Base-by-base conservation (phyloP, 2,888 invertebrate species). In the Hedychridium roseum region DNA sequence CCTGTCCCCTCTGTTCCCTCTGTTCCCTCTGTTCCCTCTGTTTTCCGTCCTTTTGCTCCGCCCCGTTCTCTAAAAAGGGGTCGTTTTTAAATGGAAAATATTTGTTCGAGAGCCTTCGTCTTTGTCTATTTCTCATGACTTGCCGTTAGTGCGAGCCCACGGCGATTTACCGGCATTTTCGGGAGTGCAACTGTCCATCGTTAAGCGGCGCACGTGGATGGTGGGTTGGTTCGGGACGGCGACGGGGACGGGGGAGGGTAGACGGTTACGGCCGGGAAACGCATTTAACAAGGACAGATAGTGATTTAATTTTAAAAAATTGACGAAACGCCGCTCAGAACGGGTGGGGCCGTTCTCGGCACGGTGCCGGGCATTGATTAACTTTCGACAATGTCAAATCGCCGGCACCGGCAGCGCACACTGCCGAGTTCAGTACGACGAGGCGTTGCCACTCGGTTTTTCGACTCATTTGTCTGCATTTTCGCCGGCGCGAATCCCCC, bases 341-440 rank as follows among this genome's bases (percentile, higher is more conserved):
- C 62, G 54, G 56, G 53, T 43, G 54, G 53, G 48, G 21, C 21
- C 12, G 28, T 32, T 30, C 18, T 43, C 43, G 35, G 30, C 35
- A 15, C 35, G 43, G 9, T n/a, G 12, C 64, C 43, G 70, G 71
- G 67, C 76, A 78, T 78, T 76, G 78, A 78, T 78, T 76, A 78
- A 76, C 76, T 75, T 78, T 78, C 76, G 76, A 77, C 78, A 76
- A 76, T 76, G 76, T 78, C 78, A 76, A 78, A 78, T 77, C 77
- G 72, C 60, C 70, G 64, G 69, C 73, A 70, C 68, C 70, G 70
- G 70, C 63, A 57, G 57, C 55, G 48, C 44, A 31, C 20, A 3
- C 14, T 16, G 21, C 16, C 26, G 20, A n/a, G 41, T 41, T 50
- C 49, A 50, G 39, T 16, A 16, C 12, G 60, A 39, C 54, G 57